phyloP scores from a whole-genome alignment of 2,113 vertebrate species.

The Puffinus mauretanicus region DNA sequence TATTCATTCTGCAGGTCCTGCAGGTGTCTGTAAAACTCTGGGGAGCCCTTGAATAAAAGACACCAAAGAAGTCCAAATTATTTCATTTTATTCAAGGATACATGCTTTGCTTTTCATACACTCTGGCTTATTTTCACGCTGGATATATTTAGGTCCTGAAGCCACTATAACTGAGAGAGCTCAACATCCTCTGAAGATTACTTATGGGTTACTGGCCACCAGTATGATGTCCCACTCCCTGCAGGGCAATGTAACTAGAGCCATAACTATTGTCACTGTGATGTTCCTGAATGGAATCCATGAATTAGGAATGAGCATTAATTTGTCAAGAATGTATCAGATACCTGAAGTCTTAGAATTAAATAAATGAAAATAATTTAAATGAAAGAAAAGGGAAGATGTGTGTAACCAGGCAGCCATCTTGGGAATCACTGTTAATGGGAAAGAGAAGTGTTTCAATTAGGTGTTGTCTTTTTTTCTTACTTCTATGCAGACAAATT shows the following conservation, averaged over 20 bases:
- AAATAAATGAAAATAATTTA: not conserved
- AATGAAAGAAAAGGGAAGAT: not conserved
- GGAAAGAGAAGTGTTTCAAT: not conserved
- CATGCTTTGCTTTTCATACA: not conserved
- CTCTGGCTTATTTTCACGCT: not conserved
- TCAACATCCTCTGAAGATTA: not conserved
- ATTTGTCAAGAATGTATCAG: not conserved
- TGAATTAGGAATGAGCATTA: not conserved
- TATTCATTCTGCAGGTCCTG: slow-evolving; percentile 4
- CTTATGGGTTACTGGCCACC: not conserved
- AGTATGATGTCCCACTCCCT: not conserved
- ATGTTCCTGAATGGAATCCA: not conserved
- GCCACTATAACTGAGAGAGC: not conserved
- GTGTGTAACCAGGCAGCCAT: not conserved
- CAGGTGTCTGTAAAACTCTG: slow-evolving; percentile 13
- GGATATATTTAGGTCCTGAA: not conserved
- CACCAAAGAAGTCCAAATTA: not conserved
- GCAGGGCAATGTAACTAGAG: not conserved
- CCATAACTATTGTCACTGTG: not conserved
- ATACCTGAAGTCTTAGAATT: not conserved
- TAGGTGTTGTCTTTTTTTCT: not conserved
- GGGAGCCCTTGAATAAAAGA: slow-evolving; percentile 1
- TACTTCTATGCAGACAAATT: not conserved
- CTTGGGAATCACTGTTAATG: not conserved
- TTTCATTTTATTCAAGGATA: not conserved